Evolutionary conservation across 2,797 vertebrate genomes (phyloP).

Genomic region (Danio albolineatus): DNA sequence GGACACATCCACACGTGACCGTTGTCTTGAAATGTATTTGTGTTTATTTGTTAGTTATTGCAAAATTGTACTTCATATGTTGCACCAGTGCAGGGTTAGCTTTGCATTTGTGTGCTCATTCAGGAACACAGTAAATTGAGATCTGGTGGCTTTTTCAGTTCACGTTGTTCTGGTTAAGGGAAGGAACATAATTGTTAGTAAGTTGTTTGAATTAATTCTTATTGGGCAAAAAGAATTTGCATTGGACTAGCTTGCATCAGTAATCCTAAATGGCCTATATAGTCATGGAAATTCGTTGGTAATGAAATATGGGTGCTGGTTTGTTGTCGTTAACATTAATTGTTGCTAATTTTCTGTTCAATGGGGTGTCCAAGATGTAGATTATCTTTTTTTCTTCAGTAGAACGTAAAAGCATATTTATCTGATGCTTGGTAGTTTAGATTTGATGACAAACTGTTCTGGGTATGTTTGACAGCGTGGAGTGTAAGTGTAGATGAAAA

Average conservation of each 20-base stretch:
- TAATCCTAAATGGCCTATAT: neutral
- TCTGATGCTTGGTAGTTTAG: too few species aligned
- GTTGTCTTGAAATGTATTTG: neutral
- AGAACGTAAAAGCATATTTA: too few species aligned
- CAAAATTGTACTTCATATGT: neutral
- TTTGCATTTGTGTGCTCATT: neutral
- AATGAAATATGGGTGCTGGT: too few species aligned
- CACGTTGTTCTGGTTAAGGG: neutral
- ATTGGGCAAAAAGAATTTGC: neutral
- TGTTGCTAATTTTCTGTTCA: too few species aligned
- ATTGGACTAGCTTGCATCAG: neutral
- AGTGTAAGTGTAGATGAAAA: too few species aligned
- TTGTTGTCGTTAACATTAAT: too few species aligned
- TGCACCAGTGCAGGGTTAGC: too few species aligned
- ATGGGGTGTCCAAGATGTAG: too few species aligned
- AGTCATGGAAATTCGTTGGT: neutral
- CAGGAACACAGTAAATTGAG: neutral
- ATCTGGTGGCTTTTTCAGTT: neutral
- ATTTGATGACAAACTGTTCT: too few species aligned
- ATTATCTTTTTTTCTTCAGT: too few species aligned
- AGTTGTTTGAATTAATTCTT: neutral
- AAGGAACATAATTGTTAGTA: neutral
- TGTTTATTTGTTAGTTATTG: neutral
- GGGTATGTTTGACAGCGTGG: too few species aligned
- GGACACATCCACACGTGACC: neutral